A percentile compares a stretch with the other conserved stretches of the same genome.
These are phyloP conservation scores for Thalassarche chlororhynchos DNA, from an alignment of 2,113 vertebrate genomes.

Conservation along the genomic window DNA sequence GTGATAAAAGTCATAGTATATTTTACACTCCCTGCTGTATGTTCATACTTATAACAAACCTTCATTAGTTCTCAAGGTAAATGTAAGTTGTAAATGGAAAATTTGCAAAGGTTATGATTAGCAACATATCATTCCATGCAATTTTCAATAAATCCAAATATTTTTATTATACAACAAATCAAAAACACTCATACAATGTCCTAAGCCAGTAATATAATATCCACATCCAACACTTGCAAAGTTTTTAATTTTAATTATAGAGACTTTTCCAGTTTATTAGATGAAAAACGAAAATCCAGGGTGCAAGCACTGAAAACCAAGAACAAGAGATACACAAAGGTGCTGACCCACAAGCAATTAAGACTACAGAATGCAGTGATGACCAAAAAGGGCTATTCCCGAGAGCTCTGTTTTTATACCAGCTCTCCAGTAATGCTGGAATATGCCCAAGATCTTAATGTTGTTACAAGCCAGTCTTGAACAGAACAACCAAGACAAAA, in stretches of 20 bases:
- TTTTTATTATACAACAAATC: background rate
- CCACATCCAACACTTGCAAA: background rate
- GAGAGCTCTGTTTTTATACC: background rate
- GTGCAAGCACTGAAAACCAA: background rate
- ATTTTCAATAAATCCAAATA: background rate
- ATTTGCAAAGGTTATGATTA: background rate
- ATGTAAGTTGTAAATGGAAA: background rate
- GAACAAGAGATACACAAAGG: background rate
- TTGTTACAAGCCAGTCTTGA: background rate
- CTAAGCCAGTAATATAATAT: background rate
- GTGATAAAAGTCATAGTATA: background rate
- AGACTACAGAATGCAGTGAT: background rate
- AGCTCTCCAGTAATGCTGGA: background rate
- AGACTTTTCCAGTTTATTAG: background rate
- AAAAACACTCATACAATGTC: background rate
- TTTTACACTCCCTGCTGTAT: background rate
- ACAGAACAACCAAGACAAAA: background rate
- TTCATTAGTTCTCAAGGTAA: background rate
- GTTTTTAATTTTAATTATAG: background rate
- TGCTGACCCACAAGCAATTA: background rate
- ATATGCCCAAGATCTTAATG: background rate
- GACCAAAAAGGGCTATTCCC: background rate
- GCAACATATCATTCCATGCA: background rate
- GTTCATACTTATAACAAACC: background rate
- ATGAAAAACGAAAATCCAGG: background rate